Percentiles rank a stretch among this genome's conserved stretches.
Conservation (phyloP, 2,113 vertebrate genomes). For the Sinosuthora webbiana region DNA sequence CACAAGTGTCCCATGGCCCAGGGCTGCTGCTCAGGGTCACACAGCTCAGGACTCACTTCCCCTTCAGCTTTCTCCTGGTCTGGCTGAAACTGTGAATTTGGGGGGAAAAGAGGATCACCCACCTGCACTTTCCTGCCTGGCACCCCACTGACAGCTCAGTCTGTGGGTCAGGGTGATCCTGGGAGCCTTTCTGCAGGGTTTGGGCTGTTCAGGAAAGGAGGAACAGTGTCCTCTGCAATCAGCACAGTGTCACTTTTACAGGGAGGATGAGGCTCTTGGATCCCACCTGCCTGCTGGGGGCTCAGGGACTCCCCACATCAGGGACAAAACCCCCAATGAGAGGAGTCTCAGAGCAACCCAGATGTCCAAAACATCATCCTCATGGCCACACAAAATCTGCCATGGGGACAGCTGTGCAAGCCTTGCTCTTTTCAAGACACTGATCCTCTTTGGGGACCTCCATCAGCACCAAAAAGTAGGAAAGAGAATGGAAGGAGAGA, state of each 20-base stretch:
- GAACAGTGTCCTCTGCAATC: background rate
- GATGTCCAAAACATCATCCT: background rate
- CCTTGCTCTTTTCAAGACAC: background rate
- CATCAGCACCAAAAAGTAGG: background rate
- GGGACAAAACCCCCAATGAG: background rate
- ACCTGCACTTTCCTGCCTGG: background rate
- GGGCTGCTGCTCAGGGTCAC: background rate
- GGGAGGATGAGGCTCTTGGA: fast-evolving
- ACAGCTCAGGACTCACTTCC: background rate
- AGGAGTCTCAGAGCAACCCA: background rate
- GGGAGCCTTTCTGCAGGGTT: fast-evolving
- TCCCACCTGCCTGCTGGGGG: background rate
- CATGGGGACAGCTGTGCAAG: background rate
- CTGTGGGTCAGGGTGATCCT: background rate
- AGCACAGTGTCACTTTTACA: background rate
- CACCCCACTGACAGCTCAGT: background rate
- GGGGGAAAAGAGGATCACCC: background rate
- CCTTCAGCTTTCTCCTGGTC: background rate
- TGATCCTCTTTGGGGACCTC: background rate
- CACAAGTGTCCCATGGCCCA: background rate
- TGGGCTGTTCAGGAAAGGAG: background rate
- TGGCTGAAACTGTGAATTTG: background rate
- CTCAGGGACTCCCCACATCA: background rate
- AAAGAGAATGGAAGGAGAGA: background rate
- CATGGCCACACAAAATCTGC: background rate